Base-by-base conservation (phyloP, 2,113 vertebrate genomes). In the Paramormyrops kingsleyae region DNA sequence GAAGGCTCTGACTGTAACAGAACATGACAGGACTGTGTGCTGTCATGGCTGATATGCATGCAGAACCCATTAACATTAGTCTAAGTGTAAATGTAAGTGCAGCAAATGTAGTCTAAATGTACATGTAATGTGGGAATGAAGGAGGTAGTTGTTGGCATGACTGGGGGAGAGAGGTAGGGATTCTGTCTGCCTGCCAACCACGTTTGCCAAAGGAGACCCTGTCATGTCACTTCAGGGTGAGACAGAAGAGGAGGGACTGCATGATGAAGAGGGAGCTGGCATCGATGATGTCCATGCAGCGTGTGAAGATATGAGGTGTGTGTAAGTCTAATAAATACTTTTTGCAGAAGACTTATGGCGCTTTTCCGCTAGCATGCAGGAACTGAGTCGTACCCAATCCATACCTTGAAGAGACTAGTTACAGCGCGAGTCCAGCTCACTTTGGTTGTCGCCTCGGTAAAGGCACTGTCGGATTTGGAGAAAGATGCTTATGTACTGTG, bases 241-340 rank as follows among this genome's bases (percentile, higher is more conserved):
- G 93, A 59, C 95, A 95, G 56, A 93, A 92, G 91, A 93, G 93
- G 89, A 93, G 88, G 10, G 91, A 94, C 88, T 94, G 94, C 80
- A 90, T 91, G 89, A 95, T 93, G 89, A 96, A 95, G 92, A 95
- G 96, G 87, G 95, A 96, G 93, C 92, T 96, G 89, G 93, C 93
- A 90, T 96, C 94, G 10, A 95, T 96, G 96, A 94, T 96, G 92
- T 96, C 96, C 93, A 95, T 96, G 96, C 96, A 96, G 94, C 94
- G 95, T 90, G 90, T 96, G 92, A 95, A 94, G 50, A 94, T 96
- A 90, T 96, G 94, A 95, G 53, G 94, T 94, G 62, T 95, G 93
- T 87, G 62, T 3, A 12, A 50, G 10, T 6, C 59, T 62, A 12
- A 47, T 7, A 39, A 3, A 35, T 74, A 31, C n/a, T 74, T 5